These are phyloP conservation scores for Macaca fascicularis DNA, from an alignment of 2,113 vertebrate species.

Conservation along the genomic window T2T-MFA8v1.1 NC_088388.1:105858501-105859000, in stretches of 20 bases:
- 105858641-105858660: too few species aligned
- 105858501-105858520: neutral
- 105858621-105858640: too few species aligned
- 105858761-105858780: neutral
- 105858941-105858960: neutral
- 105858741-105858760: neutral
- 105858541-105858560: neutral
- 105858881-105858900: neutral
- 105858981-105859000: neutral
- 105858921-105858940: neutral
- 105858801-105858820: neutral
- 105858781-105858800: neutral
- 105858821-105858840: neutral
- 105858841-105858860: neutral
- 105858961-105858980: neutral
- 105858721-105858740: neutral
- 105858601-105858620: too few species aligned
- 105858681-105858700: neutral
- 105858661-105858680: neutral
- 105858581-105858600: too few species aligned
- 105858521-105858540: neutral
- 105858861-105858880: neutral
- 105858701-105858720: neutral
- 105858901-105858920: neutral
- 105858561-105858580: too few species aligned